Base-by-base conservation (phyloP, 92 coral and sea anemone species). In the Palythoa grandiflora region DNA sequence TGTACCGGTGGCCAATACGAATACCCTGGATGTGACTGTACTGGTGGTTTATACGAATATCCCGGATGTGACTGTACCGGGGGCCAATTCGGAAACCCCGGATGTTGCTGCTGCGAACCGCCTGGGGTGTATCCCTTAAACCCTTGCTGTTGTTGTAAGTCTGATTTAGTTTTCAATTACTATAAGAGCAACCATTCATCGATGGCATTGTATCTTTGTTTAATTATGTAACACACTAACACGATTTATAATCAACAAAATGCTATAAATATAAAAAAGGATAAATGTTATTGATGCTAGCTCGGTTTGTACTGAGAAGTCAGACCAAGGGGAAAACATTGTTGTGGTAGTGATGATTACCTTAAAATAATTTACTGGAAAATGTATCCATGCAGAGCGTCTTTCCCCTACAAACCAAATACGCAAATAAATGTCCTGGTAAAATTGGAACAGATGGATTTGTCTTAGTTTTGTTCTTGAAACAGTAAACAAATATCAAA, bases 141-240 rank as follows among this genome's bases (percentile, higher is more conserved):
- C 6, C 75, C 86, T 13, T 81, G 86, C 55, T 44, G 73, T 66
- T 81, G 86, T 66, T 81, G 86, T 81, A 81, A 81, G 86, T 81
- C 51, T 37, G 7, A 51, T 13, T 21, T 9, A 35, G 70, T 9
- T n/a, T 63, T 63, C 70, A 55, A 1, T 2, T 44, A 44, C 7
- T 8, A 17, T 3, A 14, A 17, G 65, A 59, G 5, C 1, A 2
- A 13, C 14, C 11, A 12, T 70, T 38, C 5, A 2, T 37, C 36
- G 37, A 4, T 9, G 75, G 4, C n/a, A 40, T 3, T 16, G 14
- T 3, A 2, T 19, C 11, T 13, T 16, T 10, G 8, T 13, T 48
- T 35, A 68, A 10, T 13, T 20, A 68, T 28, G 14, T 8, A 36
- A 14, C 4, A 17, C 68, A 6, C 16, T 60, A 5, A 15, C 61